phyloP scores from a whole-genome alignment of 2,113 vertebrate species.

The Ceratotherium simum region DNA sequence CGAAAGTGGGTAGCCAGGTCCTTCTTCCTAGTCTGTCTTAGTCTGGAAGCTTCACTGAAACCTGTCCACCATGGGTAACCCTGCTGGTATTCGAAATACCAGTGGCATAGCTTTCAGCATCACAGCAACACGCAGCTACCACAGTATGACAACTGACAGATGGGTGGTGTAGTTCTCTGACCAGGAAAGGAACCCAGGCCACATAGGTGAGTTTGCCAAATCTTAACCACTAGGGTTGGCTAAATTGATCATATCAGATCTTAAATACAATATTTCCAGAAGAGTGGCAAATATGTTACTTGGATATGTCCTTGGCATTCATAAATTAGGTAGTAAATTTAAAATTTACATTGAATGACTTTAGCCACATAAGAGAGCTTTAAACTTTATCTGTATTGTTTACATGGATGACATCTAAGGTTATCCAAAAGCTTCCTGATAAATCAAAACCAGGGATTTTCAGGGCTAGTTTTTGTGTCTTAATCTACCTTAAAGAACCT shows the following conservation, averaged over 20 bases:
- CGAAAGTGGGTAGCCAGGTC: too few relatives aligned
- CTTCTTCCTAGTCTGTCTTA: too few relatives aligned
- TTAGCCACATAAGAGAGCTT: background rate
- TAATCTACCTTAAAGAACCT: conserved; percentile 4
- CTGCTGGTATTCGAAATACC: too few relatives aligned
- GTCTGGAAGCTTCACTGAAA: too few relatives aligned
- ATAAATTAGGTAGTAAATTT: background rate
- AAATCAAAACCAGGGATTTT: background rate
- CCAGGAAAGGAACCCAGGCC: too few relatives aligned
- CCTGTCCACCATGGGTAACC: too few relatives aligned
- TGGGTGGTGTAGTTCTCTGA: too few relatives aligned
- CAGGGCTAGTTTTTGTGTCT: background rate
- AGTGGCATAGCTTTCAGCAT: too few relatives aligned
- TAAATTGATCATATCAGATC: background rate
- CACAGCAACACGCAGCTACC: too few relatives aligned
- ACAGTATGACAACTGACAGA: too few relatives aligned
- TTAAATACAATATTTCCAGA: conserved; percentile 17
- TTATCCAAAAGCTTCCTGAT: background rate
- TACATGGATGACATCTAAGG: background rate
- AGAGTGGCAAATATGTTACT: background rate
- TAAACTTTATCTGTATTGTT: background rate
- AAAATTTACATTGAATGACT: background rate
- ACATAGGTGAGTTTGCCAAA: too few relatives aligned
- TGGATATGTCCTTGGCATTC: background rate
- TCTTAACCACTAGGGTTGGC: too few relatives aligned